phyloP scores from a whole-genome alignment of 2,888 invertebrate genomes.

The Ophioninae sp. region DNA sequence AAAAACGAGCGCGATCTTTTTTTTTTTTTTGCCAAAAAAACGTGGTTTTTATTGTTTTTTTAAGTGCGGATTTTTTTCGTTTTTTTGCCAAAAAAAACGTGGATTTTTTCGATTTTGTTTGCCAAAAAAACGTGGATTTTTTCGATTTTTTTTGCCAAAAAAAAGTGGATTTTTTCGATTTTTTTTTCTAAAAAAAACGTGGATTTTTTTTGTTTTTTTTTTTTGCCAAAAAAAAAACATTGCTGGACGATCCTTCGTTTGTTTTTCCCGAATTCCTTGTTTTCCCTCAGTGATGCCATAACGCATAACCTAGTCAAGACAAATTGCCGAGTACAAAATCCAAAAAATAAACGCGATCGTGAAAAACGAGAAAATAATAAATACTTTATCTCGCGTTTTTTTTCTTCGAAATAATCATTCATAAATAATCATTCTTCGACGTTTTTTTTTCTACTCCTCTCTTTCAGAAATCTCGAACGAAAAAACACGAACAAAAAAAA shows the following conservation, averaged over 20 bases:
- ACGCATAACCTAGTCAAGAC: neutral
- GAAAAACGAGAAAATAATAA: neutral
- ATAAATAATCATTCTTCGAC: neutral
- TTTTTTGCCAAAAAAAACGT: neutral
- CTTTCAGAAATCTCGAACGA: constrained; percentile 67
- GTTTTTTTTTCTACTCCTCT: too few relatives aligned
- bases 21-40: neutral
- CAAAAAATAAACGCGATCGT: neutral
- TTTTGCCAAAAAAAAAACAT: too few relatives aligned
- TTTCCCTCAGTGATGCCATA: too few relatives aligned
- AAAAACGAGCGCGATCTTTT: neutral
- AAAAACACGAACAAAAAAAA: constrained; percentile 38
- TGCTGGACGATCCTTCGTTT: too few relatives aligned
- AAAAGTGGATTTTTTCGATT: neutral
- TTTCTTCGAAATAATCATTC: neutral
- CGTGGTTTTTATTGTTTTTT: constrained; percentile 59
- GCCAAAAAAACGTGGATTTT: constrained; percentile 13
- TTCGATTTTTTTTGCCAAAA: neutral
- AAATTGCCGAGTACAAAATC: neutral
- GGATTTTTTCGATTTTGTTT: too few relatives aligned
- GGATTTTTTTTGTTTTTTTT: too few relatives aligned
- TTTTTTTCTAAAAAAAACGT: too few relatives aligned
- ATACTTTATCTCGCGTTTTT: neutral
- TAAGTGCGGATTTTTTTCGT: constrained; percentile 56
- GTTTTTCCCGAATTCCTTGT: too few relatives aligned